A percentile compares a stretch with the other conserved stretches of the same genome.
Conservation (phyloP, 2,888 invertebrate genomes). For the Nephrotoma guestfalica region DNA sequence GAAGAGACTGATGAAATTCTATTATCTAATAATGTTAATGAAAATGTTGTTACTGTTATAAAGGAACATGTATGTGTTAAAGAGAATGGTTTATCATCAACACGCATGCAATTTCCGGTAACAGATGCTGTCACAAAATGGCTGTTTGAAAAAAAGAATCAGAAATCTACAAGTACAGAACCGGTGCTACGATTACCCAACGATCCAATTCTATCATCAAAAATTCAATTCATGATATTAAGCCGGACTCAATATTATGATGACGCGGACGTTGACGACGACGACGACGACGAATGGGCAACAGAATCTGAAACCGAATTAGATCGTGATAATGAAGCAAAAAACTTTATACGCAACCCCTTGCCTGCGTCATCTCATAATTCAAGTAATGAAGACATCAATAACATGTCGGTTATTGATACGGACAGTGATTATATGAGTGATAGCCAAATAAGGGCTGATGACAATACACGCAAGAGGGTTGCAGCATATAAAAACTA, state of each 20-base stretch:
- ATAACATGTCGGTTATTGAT: conserved; percentile 6
- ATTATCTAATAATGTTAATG: neutral
- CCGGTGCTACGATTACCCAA: conserved; percentile 13
- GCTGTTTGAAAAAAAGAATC: conserved; percentile 32
- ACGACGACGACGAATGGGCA: conserved; percentile 10
- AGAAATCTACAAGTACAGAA: conserved; percentile 27
- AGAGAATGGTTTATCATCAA: neutral
- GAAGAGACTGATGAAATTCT: neutral
- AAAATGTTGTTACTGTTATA: neutral
- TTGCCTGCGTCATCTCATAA: conserved; percentile 37
- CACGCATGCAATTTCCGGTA: conserved; percentile 30
- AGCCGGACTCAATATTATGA: conserved; percentile 2
- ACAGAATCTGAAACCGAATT: conserved; percentile 7
- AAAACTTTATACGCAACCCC: conserved; percentile 41
- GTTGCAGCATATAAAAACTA: conserved; percentile 10
- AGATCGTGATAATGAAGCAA: conserved; percentile 24
- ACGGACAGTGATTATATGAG: conserved; percentile 12
- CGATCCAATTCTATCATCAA: conserved; percentile 9
- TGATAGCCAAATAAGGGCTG: conserved; percentile 9
- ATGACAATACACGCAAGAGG: conserved; percentile 14
- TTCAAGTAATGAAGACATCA: conserved; percentile 11
- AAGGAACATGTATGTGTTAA: neutral
- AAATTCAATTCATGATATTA: neutral
- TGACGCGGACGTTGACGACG: conserved; percentile 8
- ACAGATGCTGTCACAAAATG: conserved; percentile 45